Base-by-base conservation (phyloP, 2,888 invertebrate genomes). In the Aphidius colemani region DNA sequence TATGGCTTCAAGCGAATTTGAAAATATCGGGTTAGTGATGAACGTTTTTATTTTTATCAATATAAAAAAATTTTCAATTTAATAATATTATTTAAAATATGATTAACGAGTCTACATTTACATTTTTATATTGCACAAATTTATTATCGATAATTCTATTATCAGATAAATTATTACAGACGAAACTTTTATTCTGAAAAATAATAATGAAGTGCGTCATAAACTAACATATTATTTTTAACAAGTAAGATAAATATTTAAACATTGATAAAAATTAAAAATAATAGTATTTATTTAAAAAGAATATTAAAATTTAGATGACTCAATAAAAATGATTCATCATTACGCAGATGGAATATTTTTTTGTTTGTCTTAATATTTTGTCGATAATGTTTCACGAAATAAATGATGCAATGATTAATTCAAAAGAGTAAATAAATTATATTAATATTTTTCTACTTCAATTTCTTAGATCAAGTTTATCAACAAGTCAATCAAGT, bases 401-500 rank as follows among this genome's bases (percentile, higher is more conserved):
- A 49, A n/a, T n/a, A 11, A 11, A 3, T n/a, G n/a, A n/a, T n/a
- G n/a, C 2, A 9, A 11, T 49, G 2, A 49, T 49, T 49, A 11
- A 9, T 49, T 18, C 45, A 44, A 46, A 39, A 46, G n/a, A 9
- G 8, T 7, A 46, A 39, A 40, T 50, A 50, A 56, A 13, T 60
- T 40, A 30, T 30, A 30, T 30, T 30, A 30, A n/a, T n/a, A n/a
- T n/a, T 30, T 30, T 30, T 5, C 5, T 30, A 56, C 11, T 9
- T 50, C 7, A 45, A 18, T 40, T 40, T 48, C 39, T 49, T 55
- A 78, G 76, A 18, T 67, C 72, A 1, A 69, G 66, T 48, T 68
- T 77, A 46, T 72, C 78, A 6, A 71, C 74, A 11, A 79, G 79
- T 66, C 75, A 75, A 55, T 78, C 79, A 53, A 65, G 69, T 57